A percentile compares a stretch with the other conserved stretches of the same genome.
Conservation (phyloP, 2,113 vertebrate genomes). For the Chloroceryle aenea region DNA sequence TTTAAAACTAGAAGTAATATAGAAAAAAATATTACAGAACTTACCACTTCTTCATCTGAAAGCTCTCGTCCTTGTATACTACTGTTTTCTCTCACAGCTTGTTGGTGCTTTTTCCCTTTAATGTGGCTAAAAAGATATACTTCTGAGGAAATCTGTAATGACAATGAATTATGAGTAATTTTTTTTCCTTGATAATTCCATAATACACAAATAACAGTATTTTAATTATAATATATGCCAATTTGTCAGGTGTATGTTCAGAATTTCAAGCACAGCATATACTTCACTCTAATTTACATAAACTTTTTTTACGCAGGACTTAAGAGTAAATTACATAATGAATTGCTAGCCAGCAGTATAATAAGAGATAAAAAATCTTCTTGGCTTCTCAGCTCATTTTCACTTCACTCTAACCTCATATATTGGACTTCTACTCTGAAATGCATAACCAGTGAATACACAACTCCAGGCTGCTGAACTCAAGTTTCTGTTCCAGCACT, state of each 20-base stretch:
- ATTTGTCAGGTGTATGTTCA: not conserved
- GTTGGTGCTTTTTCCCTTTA: constrained; percentile 95
- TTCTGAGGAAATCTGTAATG: constrained; percentile 94
- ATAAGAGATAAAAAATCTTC: not conserved
- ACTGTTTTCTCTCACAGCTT: constrained; percentile 95
- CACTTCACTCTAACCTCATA: not conserved
- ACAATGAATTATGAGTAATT: not conserved
- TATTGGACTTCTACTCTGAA: not conserved
- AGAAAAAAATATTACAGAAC: constrained; percentile 39
- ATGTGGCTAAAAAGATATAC: constrained; percentile 98
- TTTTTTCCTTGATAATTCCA: not conserved
- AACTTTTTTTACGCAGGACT: not conserved
- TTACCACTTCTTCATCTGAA: constrained; percentile 98
- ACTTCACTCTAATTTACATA: not conserved
- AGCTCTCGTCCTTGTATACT: constrained; percentile 98
- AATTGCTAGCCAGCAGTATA: not conserved
- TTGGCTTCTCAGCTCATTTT: not conserved
- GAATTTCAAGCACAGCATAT: not conserved
- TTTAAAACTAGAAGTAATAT: not conserved
- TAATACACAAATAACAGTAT: not conserved
- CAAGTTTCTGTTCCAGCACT: not conserved
- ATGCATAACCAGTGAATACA: not conserved
- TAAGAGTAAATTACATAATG: not conserved
- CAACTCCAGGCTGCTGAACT: not conserved
- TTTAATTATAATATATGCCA: not conserved